These are phyloP conservation scores for Mamestra configurata DNA, from an alignment of 1,140 invertebrate genomes.

Conservation along the genomic window DNA sequence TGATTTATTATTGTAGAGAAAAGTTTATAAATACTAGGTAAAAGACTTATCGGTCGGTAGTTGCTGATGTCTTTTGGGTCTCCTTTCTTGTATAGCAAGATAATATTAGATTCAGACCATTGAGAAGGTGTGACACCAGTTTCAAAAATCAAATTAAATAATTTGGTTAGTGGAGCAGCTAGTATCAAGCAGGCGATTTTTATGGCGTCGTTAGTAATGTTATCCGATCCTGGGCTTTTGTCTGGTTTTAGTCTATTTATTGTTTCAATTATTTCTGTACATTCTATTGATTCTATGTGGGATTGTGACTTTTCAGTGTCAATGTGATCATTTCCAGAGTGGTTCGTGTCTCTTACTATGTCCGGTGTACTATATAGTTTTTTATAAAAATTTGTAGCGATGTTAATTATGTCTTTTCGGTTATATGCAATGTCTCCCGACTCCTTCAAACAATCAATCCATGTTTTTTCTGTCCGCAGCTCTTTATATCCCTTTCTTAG, in stretches of 20 bases:
- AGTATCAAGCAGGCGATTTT: not conserved
- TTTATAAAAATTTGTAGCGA: not conserved
- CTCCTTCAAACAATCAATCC: conserved; percentile 51
- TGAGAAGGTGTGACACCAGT: not conserved
- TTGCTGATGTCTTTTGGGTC: conserved; percentile 11
- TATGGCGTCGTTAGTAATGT: not conserved
- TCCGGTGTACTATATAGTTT: not conserved
- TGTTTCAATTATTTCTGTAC: not conserved
- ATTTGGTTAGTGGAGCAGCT: not conserved
- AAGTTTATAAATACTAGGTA: too few relatives aligned
- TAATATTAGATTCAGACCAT: conserved; percentile 38
- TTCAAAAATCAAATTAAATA: not conserved
- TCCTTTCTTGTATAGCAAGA: conserved; percentile 33
- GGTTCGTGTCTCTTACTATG: too few relatives aligned
- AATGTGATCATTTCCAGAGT: too few relatives aligned
- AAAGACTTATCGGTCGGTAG: too few relatives aligned
- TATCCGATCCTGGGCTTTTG: not conserved
- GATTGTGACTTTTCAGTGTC: too few relatives aligned
- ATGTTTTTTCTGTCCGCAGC: conserved; percentile 53
- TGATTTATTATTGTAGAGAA: too few relatives aligned
- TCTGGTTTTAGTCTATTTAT: not conserved
- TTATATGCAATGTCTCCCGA: not conserved
- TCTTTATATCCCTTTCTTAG: conserved; percentile 56
- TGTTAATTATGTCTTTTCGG: not conserved
- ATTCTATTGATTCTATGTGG: too few relatives aligned